A percentile compares a stretch with the other conserved stretches of the same genome.
Conservation (phyloP, 1,140 invertebrate genomes). For the Drosophila watanabei region DNA sequence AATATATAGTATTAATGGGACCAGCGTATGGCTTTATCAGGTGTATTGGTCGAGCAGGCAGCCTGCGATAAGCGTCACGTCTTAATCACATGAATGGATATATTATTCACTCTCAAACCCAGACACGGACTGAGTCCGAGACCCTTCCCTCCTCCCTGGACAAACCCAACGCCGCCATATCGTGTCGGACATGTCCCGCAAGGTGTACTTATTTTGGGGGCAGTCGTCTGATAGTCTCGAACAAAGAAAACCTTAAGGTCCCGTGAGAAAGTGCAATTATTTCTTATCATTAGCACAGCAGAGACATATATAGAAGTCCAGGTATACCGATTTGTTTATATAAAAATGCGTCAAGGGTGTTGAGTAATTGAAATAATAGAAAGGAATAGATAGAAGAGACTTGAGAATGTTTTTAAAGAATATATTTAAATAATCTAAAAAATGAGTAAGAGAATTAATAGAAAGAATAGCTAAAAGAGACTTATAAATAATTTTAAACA, state of each 20-base stretch:
- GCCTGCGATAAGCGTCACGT: slow-evolving; percentile 58
- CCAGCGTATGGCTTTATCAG: slow-evolving; percentile 53
- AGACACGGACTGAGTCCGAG: neutral
- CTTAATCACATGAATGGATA: slow-evolving; percentile 66
- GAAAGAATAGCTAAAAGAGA: neutral
- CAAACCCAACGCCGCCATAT: slow-evolving; percentile 16
- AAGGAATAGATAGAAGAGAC: neutral
- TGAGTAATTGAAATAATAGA: neutral
- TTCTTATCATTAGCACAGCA: slow-evolving; percentile 15
- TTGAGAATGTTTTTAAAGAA: neutral
- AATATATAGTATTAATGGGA: slow-evolving; percentile 8
- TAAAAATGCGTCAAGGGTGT: slow-evolving; percentile 4
- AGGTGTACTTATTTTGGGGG: slow-evolving; percentile 47
- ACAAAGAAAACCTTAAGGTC: slow-evolving; percentile 7
- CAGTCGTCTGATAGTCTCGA: slow-evolving; percentile 19
- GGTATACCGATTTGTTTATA: neutral
- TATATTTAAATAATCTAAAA: neutral
- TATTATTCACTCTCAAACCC: slow-evolving; percentile 18
- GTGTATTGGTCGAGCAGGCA: slow-evolving; percentile 40
- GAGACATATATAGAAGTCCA: neutral
- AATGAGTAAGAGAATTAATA: neutral
- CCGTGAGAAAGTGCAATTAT: slow-evolving; percentile 53
- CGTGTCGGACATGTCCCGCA: slow-evolving; percentile 50
- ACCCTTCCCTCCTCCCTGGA: neutral
- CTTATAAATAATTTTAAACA: no score